A percentile compares a stretch with the other conserved stretches of the same genome.
phyloP scores from a whole-genome alignment of 1,140 invertebrate genomes.

The Bilobella aurantiaca region DNA sequence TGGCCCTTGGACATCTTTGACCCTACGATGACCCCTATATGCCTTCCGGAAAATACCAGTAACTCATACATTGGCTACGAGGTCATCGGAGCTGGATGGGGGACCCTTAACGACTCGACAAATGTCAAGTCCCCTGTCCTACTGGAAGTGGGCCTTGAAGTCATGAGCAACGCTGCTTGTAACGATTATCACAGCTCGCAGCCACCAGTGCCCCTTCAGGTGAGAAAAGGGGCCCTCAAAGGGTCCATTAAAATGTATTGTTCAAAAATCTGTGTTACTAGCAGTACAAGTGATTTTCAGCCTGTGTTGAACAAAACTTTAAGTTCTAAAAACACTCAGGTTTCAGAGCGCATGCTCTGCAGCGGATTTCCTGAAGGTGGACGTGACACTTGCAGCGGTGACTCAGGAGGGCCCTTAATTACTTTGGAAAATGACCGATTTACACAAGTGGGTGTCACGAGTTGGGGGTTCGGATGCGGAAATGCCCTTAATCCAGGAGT shows the following conservation, averaged over 20 bases:
- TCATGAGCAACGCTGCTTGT: conserved; percentile 26
- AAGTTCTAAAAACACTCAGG: too few species aligned
- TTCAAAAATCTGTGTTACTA: too few species aligned
- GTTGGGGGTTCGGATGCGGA: conserved; percentile 29
- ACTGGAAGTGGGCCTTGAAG: conserved; percentile 23
- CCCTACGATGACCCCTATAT: conserved; percentile 23
- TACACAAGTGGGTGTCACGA: conserved; percentile 31
- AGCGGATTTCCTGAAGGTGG: conserved; percentile 32
- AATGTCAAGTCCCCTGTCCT: conserved; percentile 25
- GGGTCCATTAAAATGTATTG: too few species aligned
- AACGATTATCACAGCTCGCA: conserved; percentile 27
- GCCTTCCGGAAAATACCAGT: conserved; percentile 12
- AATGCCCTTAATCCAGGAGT: conserved; percentile 28
- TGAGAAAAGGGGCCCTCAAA: too few species aligned
- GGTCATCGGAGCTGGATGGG: conserved; percentile 33
- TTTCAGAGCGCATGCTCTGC: conserved; percentile 33
- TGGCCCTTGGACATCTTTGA: conserved; percentile 24
- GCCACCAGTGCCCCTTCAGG: conserved; percentile 23
- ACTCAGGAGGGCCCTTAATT: conserved; percentile 25
- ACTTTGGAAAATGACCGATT: conserved; percentile 18
- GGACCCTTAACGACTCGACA: conserved; percentile 26
- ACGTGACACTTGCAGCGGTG: conserved; percentile 29
- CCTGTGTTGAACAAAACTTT: too few species aligned
- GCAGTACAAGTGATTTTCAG: too few species aligned
- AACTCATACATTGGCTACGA: conserved; percentile 24